Evolutionary conservation across 23 tunicate genomes (phyloP).

Genomic region (Phallusia fumigata): DNA sequence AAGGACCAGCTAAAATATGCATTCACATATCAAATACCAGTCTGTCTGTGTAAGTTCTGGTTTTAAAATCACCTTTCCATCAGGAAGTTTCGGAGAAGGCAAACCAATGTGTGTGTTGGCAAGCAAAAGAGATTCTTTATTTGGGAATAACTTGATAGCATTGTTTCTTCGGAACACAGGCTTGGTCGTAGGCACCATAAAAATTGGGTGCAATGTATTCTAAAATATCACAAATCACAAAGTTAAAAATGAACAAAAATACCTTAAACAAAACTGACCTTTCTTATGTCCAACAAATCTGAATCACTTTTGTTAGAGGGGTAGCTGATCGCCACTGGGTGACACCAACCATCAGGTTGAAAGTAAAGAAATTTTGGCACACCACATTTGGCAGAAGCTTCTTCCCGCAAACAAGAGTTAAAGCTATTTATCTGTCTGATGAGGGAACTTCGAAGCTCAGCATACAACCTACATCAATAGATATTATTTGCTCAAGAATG

Average conservation of each 20-base stretch:
- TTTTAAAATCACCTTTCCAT: conserved; percentile 32
- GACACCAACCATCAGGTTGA: conserved; percentile 35
- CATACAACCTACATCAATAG: neutral
- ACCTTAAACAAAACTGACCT: conserved; percentile 23
- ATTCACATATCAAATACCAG: neutral
- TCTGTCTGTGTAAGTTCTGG: neutral
- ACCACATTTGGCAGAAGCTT: neutral
- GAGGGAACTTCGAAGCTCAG: neutral
- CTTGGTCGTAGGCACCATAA: conserved; percentile 1
- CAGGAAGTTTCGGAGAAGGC: conserved; percentile 18
- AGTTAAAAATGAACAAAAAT: neutral
- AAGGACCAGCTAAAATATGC: neutral
- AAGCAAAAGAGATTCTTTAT: neutral
- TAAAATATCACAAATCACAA: neutral
- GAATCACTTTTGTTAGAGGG: conserved; percentile 48
- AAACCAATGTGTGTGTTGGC: conserved; percentile 30
- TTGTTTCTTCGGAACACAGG: conserved; percentile 39
- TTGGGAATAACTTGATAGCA: neutral
- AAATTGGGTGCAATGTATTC: conserved; percentile 32
- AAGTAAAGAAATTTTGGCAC: conserved; percentile 36
- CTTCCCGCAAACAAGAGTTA: neutral
- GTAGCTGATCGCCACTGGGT: conserved; percentile 48
- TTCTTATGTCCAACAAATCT: conserved; percentile 30
- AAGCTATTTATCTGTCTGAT: neutral
- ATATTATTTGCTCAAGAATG: too few relatives aligned